A percentile compares a stretch with the other conserved stretches of the same genome.
These are phyloP conservation scores for Liopterus haemorrhoidalis DNA, from an alignment of 2,888 invertebrate genomes.

Conservation along the genomic window DNA sequence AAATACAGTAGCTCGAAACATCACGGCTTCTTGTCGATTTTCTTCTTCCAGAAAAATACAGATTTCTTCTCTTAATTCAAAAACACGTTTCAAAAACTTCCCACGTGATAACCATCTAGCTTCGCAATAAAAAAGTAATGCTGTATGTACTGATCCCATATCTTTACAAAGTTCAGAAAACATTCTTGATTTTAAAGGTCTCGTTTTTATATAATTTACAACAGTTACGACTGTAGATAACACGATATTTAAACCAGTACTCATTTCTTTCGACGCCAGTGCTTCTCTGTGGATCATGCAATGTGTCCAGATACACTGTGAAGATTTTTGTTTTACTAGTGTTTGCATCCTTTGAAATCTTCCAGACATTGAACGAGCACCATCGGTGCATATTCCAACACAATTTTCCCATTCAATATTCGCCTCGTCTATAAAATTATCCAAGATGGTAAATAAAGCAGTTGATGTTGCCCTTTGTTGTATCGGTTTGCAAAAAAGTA, in stretches of 20 bases:
- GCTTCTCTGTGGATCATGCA: constrained; percentile 18
- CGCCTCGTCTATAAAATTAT: constrained; percentile 23
- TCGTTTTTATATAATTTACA: constrained; percentile 25
- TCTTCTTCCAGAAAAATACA: constrained; percentile 22
- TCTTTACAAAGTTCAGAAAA: constrained; percentile 23
- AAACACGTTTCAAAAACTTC: constrained; percentile 24
- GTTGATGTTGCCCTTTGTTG: constrained; percentile 17
- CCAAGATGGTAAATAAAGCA: constrained; percentile 23
- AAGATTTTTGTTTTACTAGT: constrained; percentile 19
- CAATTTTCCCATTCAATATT: constrained; percentile 28
- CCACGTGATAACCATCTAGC: constrained; percentile 27
- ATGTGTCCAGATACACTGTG: constrained; percentile 26
- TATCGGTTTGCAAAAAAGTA: constrained; percentile 28
- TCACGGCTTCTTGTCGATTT: constrained; percentile 19
- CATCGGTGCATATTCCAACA: constrained; percentile 29
- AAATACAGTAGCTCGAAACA: constrained; percentile 19
- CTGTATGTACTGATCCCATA: constrained; percentile 25
- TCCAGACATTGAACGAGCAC: constrained; percentile 23
- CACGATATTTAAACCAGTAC: constrained; percentile 8
- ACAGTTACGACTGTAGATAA: constrained; percentile 8
- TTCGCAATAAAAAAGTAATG: constrained; percentile 26
- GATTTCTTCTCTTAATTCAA: constrained; percentile 24
- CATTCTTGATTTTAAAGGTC: constrained; percentile 22
- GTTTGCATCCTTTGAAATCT: constrained; percentile 20
- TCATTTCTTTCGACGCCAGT: not conserved